Base-by-base conservation (phyloP, 2,113 vertebrate species). In the Tautogolabrus adspersus region DNA sequence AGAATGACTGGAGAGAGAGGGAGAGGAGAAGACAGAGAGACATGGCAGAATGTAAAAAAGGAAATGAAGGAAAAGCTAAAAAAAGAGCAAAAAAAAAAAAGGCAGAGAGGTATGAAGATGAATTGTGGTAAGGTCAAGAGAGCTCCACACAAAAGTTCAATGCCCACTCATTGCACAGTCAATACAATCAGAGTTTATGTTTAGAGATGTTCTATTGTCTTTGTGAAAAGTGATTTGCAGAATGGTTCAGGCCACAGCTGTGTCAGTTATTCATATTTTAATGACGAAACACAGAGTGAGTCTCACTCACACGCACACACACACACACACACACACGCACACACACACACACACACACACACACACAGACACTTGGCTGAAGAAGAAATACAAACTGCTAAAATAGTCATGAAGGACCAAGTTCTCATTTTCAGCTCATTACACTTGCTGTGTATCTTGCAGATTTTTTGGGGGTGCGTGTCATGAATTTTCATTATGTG, bases 381-480 rank as follows among this genome's bases (percentile, higher is more conserved):
- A 10, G 6, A 79, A 83, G 58, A 78, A 71, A 77, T 18, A 76
- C 69, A 79, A 75, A 75, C 57, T 75, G 68, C 82, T 72, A 77
- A 81, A 82, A 81, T 46, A 85, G 80, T 79, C 70, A 79, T 72
- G 72, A 84, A 84, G 63, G 59, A 75, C 64, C 9, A 23, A 75
- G 72, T 77, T 82, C 70, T 86, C 71, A 70, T 79, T 59, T 91
- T 82, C 54, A 64, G 68, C 85, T 89, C 82, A 81, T 86, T 81
- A 87, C 80, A 85, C 87, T 89, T 55, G 74, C 82, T 81, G 79
- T 88, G 79, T 73, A 75, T 91, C 85, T 83, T 85, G 82, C 81
- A 82, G 59, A 87, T 90, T 80, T 79, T 84, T 75, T 79, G 75
- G 74, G 11, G 76, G 85, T 86, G 83, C 86, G 77, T 87, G 86